phyloP scores from a whole-genome alignment of 2,797 vertebrate species.

The Nasua narica region DNA sequence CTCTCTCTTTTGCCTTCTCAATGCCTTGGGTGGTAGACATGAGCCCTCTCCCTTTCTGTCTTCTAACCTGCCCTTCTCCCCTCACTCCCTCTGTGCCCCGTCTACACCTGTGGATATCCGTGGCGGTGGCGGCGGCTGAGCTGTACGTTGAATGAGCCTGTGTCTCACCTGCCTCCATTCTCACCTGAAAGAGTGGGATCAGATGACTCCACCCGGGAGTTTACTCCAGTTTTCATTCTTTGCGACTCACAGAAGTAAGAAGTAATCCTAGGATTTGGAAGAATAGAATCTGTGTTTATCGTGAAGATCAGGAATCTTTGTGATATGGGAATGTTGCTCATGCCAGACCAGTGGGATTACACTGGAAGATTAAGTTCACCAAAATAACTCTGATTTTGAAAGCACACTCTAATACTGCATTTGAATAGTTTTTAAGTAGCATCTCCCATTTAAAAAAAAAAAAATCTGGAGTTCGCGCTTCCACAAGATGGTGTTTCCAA shows the following conservation, averaged over 20 bases:
- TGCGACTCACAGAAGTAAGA: constrained; percentile 20
- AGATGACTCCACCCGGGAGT: background rate
- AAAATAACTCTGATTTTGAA: constrained; percentile 6
- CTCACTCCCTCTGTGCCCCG: background rate
- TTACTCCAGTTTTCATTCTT: background rate
- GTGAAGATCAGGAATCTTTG: background rate
- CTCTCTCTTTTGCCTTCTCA: background rate
- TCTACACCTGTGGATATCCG: background rate
- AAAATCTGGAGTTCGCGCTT: background rate
- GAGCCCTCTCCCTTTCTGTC: background rate
- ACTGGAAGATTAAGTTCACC: background rate
- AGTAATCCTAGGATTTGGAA: background rate
- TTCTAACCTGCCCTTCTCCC: background rate
- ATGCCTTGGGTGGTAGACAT: background rate
- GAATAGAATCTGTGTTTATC: background rate
- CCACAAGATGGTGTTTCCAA: background rate
- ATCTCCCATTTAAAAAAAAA: background rate
- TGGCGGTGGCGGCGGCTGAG: background rate
- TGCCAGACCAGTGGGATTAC: background rate
- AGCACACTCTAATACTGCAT: background rate
- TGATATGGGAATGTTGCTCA: background rate
- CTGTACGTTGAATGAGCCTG: background rate
- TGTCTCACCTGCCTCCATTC: background rate
- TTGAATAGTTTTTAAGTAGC: background rate
- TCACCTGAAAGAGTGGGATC: background rate